phyloP scores from a whole-genome alignment of 2,113 vertebrate genomes.

The Hyperoodon ampullatus region DNA sequence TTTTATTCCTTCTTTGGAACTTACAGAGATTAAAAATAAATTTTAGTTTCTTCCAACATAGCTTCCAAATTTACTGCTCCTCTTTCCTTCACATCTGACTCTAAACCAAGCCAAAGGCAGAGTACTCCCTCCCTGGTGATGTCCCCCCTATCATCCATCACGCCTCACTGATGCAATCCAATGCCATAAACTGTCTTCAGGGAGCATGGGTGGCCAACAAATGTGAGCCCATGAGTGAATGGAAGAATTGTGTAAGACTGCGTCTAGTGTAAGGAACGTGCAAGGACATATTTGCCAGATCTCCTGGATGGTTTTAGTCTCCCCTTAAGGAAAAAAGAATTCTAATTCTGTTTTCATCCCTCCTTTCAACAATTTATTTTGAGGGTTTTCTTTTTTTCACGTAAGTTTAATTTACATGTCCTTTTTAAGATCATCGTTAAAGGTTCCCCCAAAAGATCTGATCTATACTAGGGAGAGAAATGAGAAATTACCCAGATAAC shows the following conservation, averaged over 20 bases:
- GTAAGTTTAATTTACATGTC: background rate
- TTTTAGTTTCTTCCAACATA: slow-evolving; percentile 61
- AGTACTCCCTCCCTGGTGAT: slow-evolving; percentile 33
- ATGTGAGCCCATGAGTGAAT: slow-evolving; percentile 58
- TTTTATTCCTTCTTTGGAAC: slow-evolving; percentile 65
- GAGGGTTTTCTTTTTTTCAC: background rate
- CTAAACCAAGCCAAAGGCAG: slow-evolving; percentile 52
- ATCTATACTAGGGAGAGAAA: background rate
- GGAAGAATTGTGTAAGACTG: slow-evolving; percentile 68
- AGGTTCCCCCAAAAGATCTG: background rate
- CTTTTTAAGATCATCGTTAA: slow-evolving; percentile 48
- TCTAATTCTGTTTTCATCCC: slow-evolving; percentile 35
- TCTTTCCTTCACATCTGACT: slow-evolving; percentile 71
- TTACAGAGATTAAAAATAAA: slow-evolving; percentile 69
- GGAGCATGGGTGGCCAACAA: slow-evolving; percentile 66
- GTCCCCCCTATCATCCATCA: slow-evolving; percentile 67
- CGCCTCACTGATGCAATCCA: slow-evolving; percentile 5
- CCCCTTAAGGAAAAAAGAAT: background rate
- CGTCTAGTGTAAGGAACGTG: slow-evolving; percentile 27
- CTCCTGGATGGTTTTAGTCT: slow-evolving; percentile 49
- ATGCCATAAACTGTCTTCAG: slow-evolving; percentile 55
- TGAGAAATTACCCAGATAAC: background rate
- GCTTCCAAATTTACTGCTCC: slow-evolving; percentile 65
- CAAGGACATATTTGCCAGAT: slow-evolving; percentile 53
- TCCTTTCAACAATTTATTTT: slow-evolving; percentile 13